These are phyloP conservation scores for Zaprionus kolodkinae DNA, from an alignment of 1,140 invertebrate genomes.

Conservation along the genomic window DNA sequence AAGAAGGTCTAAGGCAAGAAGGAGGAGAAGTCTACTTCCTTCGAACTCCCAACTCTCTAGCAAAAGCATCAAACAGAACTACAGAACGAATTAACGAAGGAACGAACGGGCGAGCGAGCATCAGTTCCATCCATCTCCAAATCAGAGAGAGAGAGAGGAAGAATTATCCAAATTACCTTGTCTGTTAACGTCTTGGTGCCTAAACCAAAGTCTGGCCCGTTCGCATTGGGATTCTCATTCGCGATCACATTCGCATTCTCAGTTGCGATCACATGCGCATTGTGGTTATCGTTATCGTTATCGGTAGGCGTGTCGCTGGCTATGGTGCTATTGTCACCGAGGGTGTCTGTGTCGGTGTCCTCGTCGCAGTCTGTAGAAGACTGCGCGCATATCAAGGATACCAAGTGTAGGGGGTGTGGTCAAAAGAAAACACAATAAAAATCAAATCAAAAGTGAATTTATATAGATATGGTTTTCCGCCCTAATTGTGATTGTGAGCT, in stretches of 20 bases:
- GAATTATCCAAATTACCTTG: conserved; percentile 59
- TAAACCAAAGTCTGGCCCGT: conserved; percentile 41
- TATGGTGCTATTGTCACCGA: conserved; percentile 64
- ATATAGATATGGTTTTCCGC: conserved; percentile 1
- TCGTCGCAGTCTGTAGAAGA: conserved; percentile 69
- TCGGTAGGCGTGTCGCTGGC: conserved; percentile 73
- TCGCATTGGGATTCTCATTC: conserved; percentile 2
- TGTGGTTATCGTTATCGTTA: conserved; percentile 28
- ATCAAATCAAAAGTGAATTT: conserved; percentile 21
- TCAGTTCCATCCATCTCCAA: conserved; percentile 3
- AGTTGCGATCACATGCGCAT: not conserved
- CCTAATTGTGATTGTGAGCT: not conserved
- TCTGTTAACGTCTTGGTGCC: conserved; percentile 18
- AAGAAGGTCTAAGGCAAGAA: not conserved
- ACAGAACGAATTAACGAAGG: conserved; percentile 31
- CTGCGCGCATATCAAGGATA: conserved; percentile 34
- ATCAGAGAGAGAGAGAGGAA: not conserved
- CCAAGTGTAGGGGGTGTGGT: conserved; percentile 20
- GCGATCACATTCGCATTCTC: not conserved
- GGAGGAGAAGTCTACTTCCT: not conserved
- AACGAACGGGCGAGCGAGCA: conserved; percentile 27
- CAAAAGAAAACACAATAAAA: conserved; percentile 45
- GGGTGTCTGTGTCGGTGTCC: conserved; percentile 61
- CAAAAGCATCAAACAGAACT: conserved; percentile 39
- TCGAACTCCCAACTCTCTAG: not conserved